Base-by-base conservation (phyloP, 2,113 vertebrate species). In the Otolemur garnettii region DNA sequence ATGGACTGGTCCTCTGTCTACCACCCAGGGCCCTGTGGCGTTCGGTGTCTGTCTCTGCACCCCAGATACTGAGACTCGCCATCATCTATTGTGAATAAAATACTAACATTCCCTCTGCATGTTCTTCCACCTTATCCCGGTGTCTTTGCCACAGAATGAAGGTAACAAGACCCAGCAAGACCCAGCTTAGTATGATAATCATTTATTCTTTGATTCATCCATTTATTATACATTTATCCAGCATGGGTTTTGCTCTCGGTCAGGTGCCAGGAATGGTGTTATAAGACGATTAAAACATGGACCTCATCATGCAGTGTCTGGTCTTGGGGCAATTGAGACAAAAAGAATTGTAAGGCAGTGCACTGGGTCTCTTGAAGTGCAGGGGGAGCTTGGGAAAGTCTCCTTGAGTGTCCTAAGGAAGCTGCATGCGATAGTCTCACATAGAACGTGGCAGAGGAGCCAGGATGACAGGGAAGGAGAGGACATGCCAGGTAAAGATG, bases 401-500 rank as follows among this genome's bases (percentile, higher is more conserved):
- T 4, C 22, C 81, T 74, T 26, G 0, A 7, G 45, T 10, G 0
- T 60, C 33, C 15, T 2, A 3, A 28, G 22, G 71, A 69, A 45
- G 59, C 53, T 35, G 13, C n/a, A 13, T 24, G 0, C 33, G 30
- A 8, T 3, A 14, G 59, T 59, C 59, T 55, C 57, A 5, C 35
- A 2, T 6, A 17, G 45, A 21, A 24, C 8, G 17, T 5, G 8
- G 50, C 2, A 1, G 64, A 14, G 24, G 64, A n/a, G 26, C 35
- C 3, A 0, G 28, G 21, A 30, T 2, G 66, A 30, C 26, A 4
- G 13, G 14, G 1, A 26, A 57, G 13, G 24, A 33, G 19, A 6
- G 38, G 42, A 7, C 3, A 0, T 45, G n/a, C 26, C 24, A 2
- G 35, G 14, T 35, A 66, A 62, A 77, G 74, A 26, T 19, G 38